phyloP scores from a whole-genome alignment of 2,113 vertebrate species.

The Melanostigma gelatinosum region DNA sequence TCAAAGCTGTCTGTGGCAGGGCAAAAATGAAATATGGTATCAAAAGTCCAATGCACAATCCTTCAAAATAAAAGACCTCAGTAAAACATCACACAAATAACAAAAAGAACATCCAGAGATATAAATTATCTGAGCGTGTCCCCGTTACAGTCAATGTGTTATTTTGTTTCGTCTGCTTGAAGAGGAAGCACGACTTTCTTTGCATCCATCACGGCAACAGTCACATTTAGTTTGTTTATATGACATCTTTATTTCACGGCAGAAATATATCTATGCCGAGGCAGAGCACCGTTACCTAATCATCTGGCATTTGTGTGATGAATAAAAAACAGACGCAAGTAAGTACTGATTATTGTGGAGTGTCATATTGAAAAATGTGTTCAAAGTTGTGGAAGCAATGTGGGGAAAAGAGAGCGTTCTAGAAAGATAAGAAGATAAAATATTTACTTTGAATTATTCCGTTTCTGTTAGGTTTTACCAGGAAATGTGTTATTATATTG shows the following conservation, averaged over 20 bases:
- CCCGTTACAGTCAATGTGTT: slow-evolving; percentile 7
- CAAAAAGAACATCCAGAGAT: slow-evolving; percentile 4
- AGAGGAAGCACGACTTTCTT: background rate
- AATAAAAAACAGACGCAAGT: slow-evolving; percentile 4
- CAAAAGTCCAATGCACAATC: slow-evolving; percentile 2
- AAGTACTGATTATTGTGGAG: background rate
- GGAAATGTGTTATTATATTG: background rate
- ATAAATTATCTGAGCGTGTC: background rate
- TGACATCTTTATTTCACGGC: background rate
- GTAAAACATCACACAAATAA: slow-evolving; percentile 3
- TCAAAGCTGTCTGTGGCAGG: slow-evolving; percentile 14
- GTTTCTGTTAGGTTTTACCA: background rate
- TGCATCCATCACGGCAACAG: background rate
- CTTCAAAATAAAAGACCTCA: background rate
- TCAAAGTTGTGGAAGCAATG: background rate
- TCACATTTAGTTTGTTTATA: slow-evolving; percentile 9
- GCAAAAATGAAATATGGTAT: slow-evolving; percentile 19
- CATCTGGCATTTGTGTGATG: slow-evolving; percentile 6
- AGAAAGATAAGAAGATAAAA: background rate
- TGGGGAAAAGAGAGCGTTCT: background rate
- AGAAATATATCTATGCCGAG: background rate
- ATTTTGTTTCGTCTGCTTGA: background rate
- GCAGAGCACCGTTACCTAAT: background rate
- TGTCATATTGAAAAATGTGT: slow-evolving; percentile 14
- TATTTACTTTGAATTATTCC: background rate